Conservation (phyloP, 1,140 invertebrate genomes). For the Ridgeia piscesae region DNA sequence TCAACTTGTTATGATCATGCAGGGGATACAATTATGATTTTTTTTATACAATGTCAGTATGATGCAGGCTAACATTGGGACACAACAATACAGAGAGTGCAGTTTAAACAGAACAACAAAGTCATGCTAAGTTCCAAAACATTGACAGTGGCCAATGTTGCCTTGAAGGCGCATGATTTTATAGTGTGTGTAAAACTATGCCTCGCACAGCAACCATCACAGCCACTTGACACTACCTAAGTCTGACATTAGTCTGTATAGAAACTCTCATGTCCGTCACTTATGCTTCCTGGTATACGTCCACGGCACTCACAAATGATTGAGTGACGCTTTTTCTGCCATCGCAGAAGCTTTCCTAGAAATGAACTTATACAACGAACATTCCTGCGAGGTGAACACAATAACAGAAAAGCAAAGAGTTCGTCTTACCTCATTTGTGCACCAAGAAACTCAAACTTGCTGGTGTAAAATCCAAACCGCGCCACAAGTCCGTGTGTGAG, state of each 20-base stretch:
- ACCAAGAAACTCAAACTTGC: background rate
- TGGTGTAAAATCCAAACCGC: background rate
- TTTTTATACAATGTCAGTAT: too few species aligned
- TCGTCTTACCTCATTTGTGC: background rate
- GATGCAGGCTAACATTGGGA: too few species aligned
- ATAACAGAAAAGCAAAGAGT: background rate
- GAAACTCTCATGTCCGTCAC: background rate
- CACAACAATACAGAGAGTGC: too few species aligned
- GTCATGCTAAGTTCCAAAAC: too few species aligned
- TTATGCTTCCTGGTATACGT: background rate
- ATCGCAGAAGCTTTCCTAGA: background rate
- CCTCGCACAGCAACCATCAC: background rate
- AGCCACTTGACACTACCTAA: background rate
- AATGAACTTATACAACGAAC: background rate
- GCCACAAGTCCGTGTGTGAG: background rate
- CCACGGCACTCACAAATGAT: background rate
- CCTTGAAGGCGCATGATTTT: too few species aligned
- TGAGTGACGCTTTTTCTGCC: background rate
- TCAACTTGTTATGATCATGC: too few species aligned
- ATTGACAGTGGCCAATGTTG: too few species aligned
- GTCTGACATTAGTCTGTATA: background rate
- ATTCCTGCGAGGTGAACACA: background rate
- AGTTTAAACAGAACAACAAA: too few species aligned
- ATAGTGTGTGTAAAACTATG: too few species aligned
- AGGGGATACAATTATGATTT: too few species aligned